These are phyloP conservation scores for Machimus atricapillus DNA, from an alignment of 2,888 invertebrate species.

Conservation along the genomic window DNA sequence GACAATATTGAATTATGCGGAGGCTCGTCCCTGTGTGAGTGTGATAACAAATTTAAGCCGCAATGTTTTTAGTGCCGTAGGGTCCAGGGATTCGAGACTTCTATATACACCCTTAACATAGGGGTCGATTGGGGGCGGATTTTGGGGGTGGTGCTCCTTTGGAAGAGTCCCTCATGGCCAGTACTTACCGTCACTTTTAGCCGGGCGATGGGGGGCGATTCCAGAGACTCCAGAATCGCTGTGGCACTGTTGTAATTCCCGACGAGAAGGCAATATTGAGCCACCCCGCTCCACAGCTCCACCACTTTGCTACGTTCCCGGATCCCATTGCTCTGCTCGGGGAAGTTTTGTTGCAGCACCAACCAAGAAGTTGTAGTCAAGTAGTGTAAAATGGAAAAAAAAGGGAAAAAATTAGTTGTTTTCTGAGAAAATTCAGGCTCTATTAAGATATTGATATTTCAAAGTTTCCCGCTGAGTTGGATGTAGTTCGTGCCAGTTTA, in stretches of 20 bases:
- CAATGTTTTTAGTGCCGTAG: not conserved
- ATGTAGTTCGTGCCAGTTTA: not conserved
- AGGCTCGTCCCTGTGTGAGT: conserved; percentile 1
- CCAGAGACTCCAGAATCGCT: conserved; percentile 60
- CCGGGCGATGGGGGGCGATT: conserved; percentile 61
- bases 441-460: conserved; percentile 19
- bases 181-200: conserved; percentile 61
- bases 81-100: not conserved
- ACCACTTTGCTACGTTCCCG: conserved; percentile 60
- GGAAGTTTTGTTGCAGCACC: not conserved
- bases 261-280: conserved; percentile 61
- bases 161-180: not conserved
- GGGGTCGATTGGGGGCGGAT: not conserved
- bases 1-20: conserved; percentile 43
- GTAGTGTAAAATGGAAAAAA: not conserved
- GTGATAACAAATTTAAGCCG: conserved; percentile 17
- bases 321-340: conserved; percentile 57
- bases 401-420: not conserved
- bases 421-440: not conserved
- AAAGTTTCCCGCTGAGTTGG: not conserved
- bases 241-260: conserved; percentile 63
- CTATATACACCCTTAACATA: not conserved
- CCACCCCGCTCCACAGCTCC: conserved; percentile 62
- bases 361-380: not conserved
- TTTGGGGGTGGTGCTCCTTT: not conserved